phyloP scores from a whole-genome alignment of 1,140 invertebrate species.

The Laupala kohalensis region DNA sequence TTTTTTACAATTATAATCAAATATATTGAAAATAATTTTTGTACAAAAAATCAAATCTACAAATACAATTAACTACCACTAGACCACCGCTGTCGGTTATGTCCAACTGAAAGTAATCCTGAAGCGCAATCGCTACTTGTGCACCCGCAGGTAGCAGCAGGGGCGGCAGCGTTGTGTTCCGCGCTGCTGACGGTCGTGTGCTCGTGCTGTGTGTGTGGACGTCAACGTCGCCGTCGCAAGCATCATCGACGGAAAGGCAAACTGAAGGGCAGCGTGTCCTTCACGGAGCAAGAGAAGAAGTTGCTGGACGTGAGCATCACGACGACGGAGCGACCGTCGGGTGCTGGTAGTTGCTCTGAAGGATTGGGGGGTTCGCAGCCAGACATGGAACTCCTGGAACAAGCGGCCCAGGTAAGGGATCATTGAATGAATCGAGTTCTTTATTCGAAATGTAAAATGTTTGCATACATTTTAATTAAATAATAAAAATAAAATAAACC shows the following conservation, averaged over 20 bases:
- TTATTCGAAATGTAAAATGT: no score
- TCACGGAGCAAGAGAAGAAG: conserved; percentile 73
- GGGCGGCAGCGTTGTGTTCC: conserved; percentile 32
- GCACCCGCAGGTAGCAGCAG: conserved; percentile 29
- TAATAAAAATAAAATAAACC: no score
- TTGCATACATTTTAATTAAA: no score
- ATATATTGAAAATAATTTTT: no score
- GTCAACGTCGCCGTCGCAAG: conserved; percentile 27
- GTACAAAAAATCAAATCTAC: no score
- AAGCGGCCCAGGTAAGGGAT: conserved; percentile 22
- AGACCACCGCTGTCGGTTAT: no score
- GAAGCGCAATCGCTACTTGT: no score
- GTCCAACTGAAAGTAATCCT: no score
- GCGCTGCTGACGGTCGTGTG: conserved; percentile 35
- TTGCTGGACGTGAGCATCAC: conserved; percentile 63
- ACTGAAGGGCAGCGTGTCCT: conserved; percentile 58
- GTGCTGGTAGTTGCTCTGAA: conserved; percentile 23
- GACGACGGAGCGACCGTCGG: conserved; percentile 46
- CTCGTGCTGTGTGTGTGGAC: conserved; percentile 41
- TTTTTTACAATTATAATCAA: no score
- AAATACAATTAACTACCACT: no score
- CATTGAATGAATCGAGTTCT: no score
- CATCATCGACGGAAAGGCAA: conserved; percentile 42
- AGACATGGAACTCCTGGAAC: conserved; percentile 30
- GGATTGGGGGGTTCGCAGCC: conserved; percentile 35